Conservation (phyloP, 2,113 vertebrate species). For the Elanoides forficatus region DNA sequence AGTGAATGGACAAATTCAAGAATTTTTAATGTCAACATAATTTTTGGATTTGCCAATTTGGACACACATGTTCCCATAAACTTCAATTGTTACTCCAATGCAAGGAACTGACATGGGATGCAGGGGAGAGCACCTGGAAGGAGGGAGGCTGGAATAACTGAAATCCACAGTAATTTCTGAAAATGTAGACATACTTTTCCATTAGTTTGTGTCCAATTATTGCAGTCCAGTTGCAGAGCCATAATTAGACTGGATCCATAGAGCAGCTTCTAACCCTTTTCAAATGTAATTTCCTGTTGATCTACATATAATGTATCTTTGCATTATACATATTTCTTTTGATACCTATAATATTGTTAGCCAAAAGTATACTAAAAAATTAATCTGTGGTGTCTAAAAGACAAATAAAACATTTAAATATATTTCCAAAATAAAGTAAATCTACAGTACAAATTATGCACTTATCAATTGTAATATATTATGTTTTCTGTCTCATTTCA, state of each 20-base stretch:
- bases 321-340: background rate
- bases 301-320: background rate
- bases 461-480: constrained; percentile 70
- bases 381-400: background rate
- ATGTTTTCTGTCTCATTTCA: constrained; percentile 75
- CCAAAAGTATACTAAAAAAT: background rate
- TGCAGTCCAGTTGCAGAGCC: background rate
- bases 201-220: background rate
- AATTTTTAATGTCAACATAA: background rate
- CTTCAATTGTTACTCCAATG: background rate
- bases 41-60: background rate
- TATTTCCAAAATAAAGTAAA: constrained; percentile 67
- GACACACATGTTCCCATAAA: background rate
- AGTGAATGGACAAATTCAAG: background rate
- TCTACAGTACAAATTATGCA: constrained; percentile 50
- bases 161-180: background rate
- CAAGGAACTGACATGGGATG: background rate
- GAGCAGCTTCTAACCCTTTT: background rate
- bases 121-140: background rate
- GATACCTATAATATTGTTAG: background rate
- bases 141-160: background rate
- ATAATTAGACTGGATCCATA: background rate
- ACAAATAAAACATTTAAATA: constrained; percentile 45
- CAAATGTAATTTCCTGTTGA: background rate
- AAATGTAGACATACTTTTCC: background rate